Evolutionary conservation across 2,888 invertebrate genomes (phyloP).

Genomic region (Dioctria linearis): DNA sequence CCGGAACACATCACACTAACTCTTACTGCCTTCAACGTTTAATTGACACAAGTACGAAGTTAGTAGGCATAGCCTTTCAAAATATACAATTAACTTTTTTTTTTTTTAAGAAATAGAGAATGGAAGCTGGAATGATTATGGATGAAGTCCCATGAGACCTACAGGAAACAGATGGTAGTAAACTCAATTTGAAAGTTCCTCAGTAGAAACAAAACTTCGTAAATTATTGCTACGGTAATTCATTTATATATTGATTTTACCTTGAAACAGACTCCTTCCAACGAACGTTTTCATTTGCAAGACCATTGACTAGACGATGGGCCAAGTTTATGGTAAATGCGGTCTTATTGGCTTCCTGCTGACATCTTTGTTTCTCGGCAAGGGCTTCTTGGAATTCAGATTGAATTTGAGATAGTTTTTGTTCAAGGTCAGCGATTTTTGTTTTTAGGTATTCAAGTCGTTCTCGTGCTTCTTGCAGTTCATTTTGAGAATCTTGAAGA

Average conservation of each 20-base stretch:
- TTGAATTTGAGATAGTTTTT: constrained; percentile 82
- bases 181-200: constrained; percentile 34
- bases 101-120: background rate
- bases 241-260: constrained; percentile 60
- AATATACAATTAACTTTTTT: background rate
- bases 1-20: background rate
- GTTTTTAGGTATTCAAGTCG: constrained; percentile 84
- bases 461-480: constrained; percentile 85
- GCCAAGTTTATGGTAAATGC: constrained; percentile 91
- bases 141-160: background rate
- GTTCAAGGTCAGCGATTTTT: constrained; percentile 79
- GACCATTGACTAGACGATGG: constrained; percentile 91
- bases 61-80: background rate
- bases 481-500: constrained; percentile 88
- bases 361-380: constrained; percentile 89
- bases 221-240: background rate
- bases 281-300: constrained; percentile 88
- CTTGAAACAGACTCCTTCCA: constrained; percentile 69
- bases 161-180: constrained; percentile 1
- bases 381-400: constrained; percentile 91
- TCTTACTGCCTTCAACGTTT: background rate
- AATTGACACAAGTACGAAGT: background rate
- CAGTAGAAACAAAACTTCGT: background rate
- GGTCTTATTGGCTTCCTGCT: constrained; percentile 93
- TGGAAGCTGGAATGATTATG: background rate